phyloP scores from a whole-genome alignment of 1,140 invertebrate genomes.

The Rhopalosiphum maidis region DNA sequence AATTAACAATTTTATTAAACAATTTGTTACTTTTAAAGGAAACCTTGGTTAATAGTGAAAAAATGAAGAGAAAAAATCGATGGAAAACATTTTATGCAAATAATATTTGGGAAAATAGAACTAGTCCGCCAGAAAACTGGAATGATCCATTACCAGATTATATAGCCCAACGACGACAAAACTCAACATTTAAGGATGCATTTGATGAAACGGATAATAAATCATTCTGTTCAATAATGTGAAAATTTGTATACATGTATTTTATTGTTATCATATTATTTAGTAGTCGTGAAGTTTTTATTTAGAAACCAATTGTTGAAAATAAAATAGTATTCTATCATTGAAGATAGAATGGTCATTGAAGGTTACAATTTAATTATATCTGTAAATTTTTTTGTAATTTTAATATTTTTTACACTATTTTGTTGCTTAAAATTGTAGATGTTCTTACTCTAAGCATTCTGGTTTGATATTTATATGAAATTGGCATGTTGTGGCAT shows the following conservation, averaged over 20 bases:
- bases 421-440: background rate
- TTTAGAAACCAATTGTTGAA: background rate
- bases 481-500: too few species aligned
- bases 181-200: background rate
- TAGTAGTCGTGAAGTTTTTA: background rate
- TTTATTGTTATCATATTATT: background rate
- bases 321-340: slow-evolving; percentile 7
- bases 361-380: background rate
- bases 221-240: slow-evolving; percentile 43
- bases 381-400: background rate
- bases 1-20: too few species aligned
- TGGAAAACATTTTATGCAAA: slow-evolving; percentile 33
- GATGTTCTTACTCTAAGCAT: background rate
- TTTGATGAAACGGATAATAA: background rate
- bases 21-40: slow-evolving; percentile 9
- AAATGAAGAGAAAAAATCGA: slow-evolving; percentile 8
- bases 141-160: slow-evolving; percentile 50
- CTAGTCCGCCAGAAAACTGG: slow-evolving; percentile 45
- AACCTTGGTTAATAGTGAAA: slow-evolving; percentile 35
- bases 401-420: background rate
- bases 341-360: background rate
- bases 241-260: background rate
- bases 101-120: slow-evolving; percentile 52
- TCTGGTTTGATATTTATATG: background rate
- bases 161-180: background rate